Evolutionary conservation across 2,888 invertebrate species (phyloP), one percentile per base, ranked within the genome.

Genomic region (Microdon myrmicae): DNA sequence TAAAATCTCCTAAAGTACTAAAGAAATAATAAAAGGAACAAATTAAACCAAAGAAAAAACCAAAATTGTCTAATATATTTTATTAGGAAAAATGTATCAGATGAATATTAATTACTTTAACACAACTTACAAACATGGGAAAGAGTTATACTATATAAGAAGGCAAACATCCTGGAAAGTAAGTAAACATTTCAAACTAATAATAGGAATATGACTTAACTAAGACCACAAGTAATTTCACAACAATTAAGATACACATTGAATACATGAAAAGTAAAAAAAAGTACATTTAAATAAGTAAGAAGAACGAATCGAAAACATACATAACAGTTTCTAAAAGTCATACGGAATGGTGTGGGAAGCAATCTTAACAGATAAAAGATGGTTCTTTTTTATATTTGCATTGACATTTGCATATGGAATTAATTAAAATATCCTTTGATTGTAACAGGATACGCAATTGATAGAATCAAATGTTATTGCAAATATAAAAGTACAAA

Each of bases 301-400:
- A 9, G 8, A 31, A 13, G 12, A n/a, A 4, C 9, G n/a, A 16
- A 22, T n/a, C n/a, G n/a, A 31, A 23, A n/a, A n/a, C n/a, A 32
- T 37, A 43, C n/a, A 60, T 37, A 54, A 71, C n/a, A 72, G 72
- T 74, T 77, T 75, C 72, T 74, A 75, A 74, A 74, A 72, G 75
- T 74, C 76, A 78, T 78, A 77, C 79, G 80, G 80, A 80, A 80
- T 80, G 80, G 80, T 80, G 79, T 79, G 80, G 80, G 78, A 79
- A 79, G 79, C 80, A 80, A 80, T 79, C 75, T 77, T 74, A 74
- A 75, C 79, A 80, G 66, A 76, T 77, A 77, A 79, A 79, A 73
- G 79, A 78, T 77, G 75, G 67, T 71, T 68, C 48, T 45, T 68
- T 67, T 72, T 73, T 72, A 71, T 72, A 69, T 70, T 72, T 71